Conservation (phyloP, 2,113 vertebrate species). For the Nestor notabilis region DNA sequence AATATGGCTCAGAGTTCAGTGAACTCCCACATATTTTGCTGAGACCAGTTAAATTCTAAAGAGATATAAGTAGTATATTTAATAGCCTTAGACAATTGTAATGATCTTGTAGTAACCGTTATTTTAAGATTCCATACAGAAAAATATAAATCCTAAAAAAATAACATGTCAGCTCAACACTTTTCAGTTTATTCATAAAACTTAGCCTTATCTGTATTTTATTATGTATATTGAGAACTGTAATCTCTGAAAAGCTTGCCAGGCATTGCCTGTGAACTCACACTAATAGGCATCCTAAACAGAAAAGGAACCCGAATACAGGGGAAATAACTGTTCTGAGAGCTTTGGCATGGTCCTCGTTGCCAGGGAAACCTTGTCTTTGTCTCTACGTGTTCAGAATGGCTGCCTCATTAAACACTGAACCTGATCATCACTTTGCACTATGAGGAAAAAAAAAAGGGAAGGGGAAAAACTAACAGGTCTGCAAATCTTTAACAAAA, state of each 20-base stretch:
- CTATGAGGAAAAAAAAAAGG: neutral
- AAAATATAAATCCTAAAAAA: neutral
- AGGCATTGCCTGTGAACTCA: constrained; percentile 65
- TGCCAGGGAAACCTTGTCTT: constrained; percentile 82
- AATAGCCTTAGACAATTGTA: neutral
- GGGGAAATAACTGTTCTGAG: constrained; percentile 71
- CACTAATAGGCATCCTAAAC: constrained; percentile 61
- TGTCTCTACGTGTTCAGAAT: constrained; percentile 83
- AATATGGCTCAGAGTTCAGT: neutral
- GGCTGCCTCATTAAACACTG: constrained; percentile 75
- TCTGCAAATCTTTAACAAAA: constrained; percentile 66
- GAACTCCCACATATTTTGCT: neutral
- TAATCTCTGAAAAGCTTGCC: constrained; percentile 59
- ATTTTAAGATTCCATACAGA: neutral
- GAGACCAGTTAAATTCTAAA: neutral
- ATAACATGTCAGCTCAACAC: neutral
- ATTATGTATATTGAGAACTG: neutral
- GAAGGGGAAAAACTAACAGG: constrained; percentile 38
- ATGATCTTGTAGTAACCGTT: neutral
- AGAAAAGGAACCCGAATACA: constrained; percentile 60
- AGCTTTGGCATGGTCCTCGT: constrained; percentile 76
- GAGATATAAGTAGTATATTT: neutral
- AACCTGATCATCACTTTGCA: constrained; percentile 60
- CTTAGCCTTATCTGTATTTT: neutral
- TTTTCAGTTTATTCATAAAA: constrained; percentile 7